phyloP scores from a whole-genome alignment of 2,888 invertebrate genomes.

The Homarus gammarus region DNA sequence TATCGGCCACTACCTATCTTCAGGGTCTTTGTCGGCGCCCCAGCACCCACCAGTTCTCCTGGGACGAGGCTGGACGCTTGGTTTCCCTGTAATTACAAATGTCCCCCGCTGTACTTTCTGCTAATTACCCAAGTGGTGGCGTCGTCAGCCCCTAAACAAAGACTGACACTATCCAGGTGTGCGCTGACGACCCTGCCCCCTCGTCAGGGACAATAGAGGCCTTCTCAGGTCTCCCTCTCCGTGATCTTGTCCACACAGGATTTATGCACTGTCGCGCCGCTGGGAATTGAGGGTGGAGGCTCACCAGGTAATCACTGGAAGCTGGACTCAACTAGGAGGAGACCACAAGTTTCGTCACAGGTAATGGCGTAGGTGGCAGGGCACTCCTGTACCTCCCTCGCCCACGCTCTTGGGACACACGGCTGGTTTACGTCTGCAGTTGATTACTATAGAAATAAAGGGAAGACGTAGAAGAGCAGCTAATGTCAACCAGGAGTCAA shows the following conservation, averaged over 20 bases:
- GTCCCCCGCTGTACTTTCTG: constrained; percentile 27
- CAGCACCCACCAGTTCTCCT: background rate
- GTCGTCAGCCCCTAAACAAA: constrained; percentile 48
- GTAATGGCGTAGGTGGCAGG: background rate
- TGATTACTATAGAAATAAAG: too few species aligned
- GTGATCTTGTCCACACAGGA: background rate
- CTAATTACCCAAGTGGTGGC: constrained; percentile 45
- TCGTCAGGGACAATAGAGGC: constrained; percentile 2
- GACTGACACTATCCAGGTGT: constrained; percentile 43
- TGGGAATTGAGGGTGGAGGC: background rate
- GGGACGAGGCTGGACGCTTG: background rate
- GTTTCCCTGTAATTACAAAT: constrained; percentile 22
- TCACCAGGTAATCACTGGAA: constrained; percentile 9
- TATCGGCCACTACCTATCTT: too few species aligned
- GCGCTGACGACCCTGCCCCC: constrained; percentile 11
- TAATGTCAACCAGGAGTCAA: too few species aligned
- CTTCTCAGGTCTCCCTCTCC: background rate
- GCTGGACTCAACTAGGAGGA: background rate
- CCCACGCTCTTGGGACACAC: background rate
- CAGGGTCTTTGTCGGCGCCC: too few species aligned
- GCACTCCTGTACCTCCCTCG: background rate
- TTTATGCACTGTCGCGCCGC: constrained; percentile 1
- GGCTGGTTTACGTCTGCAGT: too few species aligned
- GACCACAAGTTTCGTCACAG: constrained; percentile 24
- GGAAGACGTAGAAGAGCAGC: too few species aligned